Percentiles rank a stretch among this genome's conserved stretches.
phyloP scores from a whole-genome alignment of 2,888 invertebrate species.

The Ametastegia equiseti region DNA sequence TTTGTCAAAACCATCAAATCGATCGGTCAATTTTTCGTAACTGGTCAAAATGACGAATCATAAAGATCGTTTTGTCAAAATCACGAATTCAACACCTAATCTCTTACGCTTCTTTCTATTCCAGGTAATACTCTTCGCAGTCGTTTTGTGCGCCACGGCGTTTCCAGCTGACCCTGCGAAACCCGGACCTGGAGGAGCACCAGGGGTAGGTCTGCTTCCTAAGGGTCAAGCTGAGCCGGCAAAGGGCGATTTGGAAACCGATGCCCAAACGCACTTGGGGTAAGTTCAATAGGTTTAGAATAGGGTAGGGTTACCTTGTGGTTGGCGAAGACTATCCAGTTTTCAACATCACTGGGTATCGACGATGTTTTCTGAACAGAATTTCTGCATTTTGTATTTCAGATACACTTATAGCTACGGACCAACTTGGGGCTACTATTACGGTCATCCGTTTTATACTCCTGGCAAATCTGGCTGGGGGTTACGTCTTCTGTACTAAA shows the following conservation, averaged over 20 bases:
- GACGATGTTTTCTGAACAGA: neutral
- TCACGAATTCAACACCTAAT: neutral
- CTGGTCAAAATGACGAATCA: neutral
- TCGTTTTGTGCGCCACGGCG: neutral
- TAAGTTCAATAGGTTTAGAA: neutral
- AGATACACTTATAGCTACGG: neutral
- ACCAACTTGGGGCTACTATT: neutral
- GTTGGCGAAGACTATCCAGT: neutral
- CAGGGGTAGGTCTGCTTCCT: neutral
- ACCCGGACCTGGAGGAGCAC: neutral
- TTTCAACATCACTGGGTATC: neutral
- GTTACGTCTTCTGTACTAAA: no score
- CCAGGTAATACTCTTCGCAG: conserved; percentile 30
- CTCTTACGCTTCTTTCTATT: neutral
- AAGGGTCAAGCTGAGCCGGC: neutral
- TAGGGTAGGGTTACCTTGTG: neutral
- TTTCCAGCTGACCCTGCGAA: neutral
- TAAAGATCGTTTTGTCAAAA: neutral
- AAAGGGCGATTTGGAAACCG: conserved; percentile 3
- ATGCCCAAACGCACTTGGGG: conserved; percentile 3
- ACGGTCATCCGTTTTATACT: no score
- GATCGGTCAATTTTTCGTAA: neutral
- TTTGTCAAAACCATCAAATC: no score
- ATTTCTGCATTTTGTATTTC: neutral
- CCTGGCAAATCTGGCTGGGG: neutral